Conservation (phyloP, 1,140 invertebrate species). For the Diprion similis region DNA sequence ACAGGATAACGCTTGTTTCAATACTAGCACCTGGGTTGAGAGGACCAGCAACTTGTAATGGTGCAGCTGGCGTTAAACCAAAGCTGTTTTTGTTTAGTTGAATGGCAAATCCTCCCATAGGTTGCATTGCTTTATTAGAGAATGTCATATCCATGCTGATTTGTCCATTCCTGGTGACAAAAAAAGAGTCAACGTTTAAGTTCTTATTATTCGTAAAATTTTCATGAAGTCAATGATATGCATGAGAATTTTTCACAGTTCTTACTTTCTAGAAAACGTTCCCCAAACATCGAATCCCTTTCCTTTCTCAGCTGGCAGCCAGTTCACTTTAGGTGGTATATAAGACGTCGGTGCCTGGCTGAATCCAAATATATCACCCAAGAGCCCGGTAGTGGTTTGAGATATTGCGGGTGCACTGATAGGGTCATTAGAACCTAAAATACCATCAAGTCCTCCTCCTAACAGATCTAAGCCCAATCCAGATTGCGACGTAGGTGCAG, state of each 20-base stretch:
- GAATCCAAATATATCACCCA: conserved; percentile 93
- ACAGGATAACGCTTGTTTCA: conserved; percentile 79
- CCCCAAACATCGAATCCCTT: conserved; percentile 98
- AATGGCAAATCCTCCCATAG: conserved; percentile 95
- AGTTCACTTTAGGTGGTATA: conserved; percentile 85
- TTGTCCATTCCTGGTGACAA: conserved; percentile 72
- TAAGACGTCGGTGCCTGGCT: conserved; percentile 71
- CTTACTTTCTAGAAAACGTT: conserved; percentile 84
- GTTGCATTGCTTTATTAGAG: conserved; percentile 98
- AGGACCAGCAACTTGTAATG: conserved; percentile 80
- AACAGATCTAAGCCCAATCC: conserved; percentile 86
- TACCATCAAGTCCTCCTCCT: conserved; percentile 63
- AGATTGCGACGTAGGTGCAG: conserved; percentile 54
- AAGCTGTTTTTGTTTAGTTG: conserved; percentile 99
- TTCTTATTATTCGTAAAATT: conserved; percentile 26
- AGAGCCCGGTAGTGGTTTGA: conserved; percentile 71
- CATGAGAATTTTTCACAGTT: conserved; percentile 10
- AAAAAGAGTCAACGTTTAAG: no score
- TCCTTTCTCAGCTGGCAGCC: conserved; percentile 93
- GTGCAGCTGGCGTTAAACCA: conserved; percentile 85
- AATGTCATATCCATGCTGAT: conserved; percentile 97
- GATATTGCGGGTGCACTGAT: conserved; percentile 55
- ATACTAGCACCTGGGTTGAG: conserved; percentile 85
- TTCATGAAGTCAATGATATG: neutral
- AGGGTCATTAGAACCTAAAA: conserved; percentile 50